Conservation (phyloP, 2,888 invertebrate species). For the Camponotus fellah region DNA sequence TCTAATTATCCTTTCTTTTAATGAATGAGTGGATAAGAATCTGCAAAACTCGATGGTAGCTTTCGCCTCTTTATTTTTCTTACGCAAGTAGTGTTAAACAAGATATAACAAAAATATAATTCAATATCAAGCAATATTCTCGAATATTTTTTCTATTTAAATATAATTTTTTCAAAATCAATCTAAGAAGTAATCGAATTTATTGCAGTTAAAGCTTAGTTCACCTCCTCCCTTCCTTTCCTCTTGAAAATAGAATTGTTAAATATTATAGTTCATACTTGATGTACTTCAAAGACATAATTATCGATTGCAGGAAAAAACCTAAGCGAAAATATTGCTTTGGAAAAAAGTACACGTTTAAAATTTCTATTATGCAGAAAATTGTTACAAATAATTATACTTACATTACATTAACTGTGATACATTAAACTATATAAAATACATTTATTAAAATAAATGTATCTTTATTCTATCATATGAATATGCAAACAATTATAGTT, state of each 20-base stretch:
- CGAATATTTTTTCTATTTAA: background rate
- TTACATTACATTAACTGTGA: background rate
- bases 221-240: background rate
- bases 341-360: background rate
- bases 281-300: background rate
- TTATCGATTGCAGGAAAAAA: background rate
- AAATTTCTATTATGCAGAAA: slow-evolving; percentile 1
- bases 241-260: background rate
- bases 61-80: background rate
- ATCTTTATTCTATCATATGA: background rate
- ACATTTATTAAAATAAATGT: background rate
- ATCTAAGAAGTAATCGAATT: background rate
- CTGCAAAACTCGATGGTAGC: too few relatives aligned
- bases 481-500: background rate
- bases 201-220: background rate
- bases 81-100: too few relatives aligned
- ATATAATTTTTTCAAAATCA: background rate
- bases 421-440: too few relatives aligned
- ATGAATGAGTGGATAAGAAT: background rate
- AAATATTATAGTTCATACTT: background rate
- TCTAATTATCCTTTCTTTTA: slow-evolving; percentile 4
- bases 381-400: background rate
- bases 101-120: background rate
- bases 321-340: background rate
- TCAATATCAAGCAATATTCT: background rate